Evolutionary conservation across 2,888 invertebrate genomes (phyloP), one percentile per base, ranked within the genome.

Genomic region (Euzophera pinguis): DNA sequence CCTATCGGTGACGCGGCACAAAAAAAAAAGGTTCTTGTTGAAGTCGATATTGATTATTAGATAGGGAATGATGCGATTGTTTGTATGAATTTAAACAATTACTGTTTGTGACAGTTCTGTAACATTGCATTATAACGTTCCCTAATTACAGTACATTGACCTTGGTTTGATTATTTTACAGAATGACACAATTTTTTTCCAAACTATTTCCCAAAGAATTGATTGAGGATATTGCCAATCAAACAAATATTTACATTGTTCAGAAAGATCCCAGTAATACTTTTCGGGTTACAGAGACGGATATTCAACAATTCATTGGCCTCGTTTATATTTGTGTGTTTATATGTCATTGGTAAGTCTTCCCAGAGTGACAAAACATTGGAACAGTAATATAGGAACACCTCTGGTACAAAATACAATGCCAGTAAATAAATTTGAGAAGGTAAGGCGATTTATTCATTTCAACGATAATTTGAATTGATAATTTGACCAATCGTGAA

Each of bases 401-500:
- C 49, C 60, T 10, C 10, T 59, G n/a, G 56, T 47, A 47, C 32
- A 47, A n/a, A n/a, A n/a, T n/a, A n/a, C 22, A 5, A 17, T 42
- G 17, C 2, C 42, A 1, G n/a, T 42, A 10, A 42, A 42, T 17
- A 17, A 7, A n/a, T 42, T 42, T 42, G 42, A 42, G 13, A 22
- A 4, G 22, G 27, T 43, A 7, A 3, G 43, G 1, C 3, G 9
- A 10, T 2, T n/a, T 2, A 1, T 43, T 1, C 27, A 43, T n/a
- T 43, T 43, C 8, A 43, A 43, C 7, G 13, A 43, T 12, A 43
- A 43, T 27, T 4, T n/a, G 1, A 10, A 43, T 58, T 60, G 51
- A 65, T 63, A 53, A 38, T 66, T 22, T 52, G 62, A 29, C 59
- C 61, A 17, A 27, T 67, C n/a, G 53, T 64, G 52, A 53, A 63